Evolutionary conservation across 2,797 vertebrate genomes (phyloP).

Genomic region (Sebastes iracundus): DNA sequence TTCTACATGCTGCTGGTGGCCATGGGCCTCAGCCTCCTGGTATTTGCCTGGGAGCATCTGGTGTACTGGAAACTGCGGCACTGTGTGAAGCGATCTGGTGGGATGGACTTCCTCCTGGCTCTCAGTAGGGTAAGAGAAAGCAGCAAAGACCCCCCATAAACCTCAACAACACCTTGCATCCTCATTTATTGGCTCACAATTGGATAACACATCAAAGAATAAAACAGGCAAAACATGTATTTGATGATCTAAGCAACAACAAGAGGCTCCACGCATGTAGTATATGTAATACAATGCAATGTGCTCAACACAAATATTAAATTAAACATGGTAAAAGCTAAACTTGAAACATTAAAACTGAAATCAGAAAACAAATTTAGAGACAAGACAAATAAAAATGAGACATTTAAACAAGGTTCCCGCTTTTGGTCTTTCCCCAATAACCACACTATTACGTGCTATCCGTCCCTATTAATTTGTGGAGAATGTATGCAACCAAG

Average conservation of each 20-base stretch:
- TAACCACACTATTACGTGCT: background rate
- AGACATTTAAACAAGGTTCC: background rate
- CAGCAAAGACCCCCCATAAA: background rate
- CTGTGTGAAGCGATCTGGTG: conserved; percentile 86
- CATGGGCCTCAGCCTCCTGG: conserved; percentile 83
- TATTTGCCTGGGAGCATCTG: conserved; percentile 89
- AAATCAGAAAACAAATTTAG: background rate
- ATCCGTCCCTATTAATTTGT: background rate
- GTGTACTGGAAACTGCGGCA: conserved; percentile 91
- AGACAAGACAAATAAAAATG: background rate
- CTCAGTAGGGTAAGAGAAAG: conserved; percentile 87
- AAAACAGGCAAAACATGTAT: background rate
- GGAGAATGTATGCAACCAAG: background rate
- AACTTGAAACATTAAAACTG: background rate
- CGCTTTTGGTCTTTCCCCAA: too few species aligned
- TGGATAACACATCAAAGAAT: background rate
- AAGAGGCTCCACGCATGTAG: too few species aligned
- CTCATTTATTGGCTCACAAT: background rate
- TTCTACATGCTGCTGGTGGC: conserved; percentile 86
- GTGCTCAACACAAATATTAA: background rate
- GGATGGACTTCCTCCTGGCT: conserved; percentile 89
- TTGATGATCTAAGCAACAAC: background rate
- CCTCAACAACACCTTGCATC: background rate
- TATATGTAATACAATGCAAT: background rate
- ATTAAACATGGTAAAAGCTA: background rate